Conservation (phyloP, 2,113 vertebrate species). For the Mobula hypostoma region DNA sequence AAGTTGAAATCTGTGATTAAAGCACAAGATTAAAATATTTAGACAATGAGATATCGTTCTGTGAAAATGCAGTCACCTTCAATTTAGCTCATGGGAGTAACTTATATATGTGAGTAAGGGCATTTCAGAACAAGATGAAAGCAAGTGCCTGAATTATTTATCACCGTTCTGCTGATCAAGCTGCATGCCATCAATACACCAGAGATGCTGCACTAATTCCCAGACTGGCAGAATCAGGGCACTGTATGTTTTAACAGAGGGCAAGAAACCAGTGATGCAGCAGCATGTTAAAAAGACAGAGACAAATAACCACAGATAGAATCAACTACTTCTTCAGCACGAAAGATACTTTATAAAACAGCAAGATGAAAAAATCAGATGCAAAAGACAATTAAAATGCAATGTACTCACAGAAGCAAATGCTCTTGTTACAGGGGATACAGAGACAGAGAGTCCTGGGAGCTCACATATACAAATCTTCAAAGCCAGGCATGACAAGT, state of each 20-base stretch:
- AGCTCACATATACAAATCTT: background rate
- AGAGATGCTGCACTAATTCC: slow-evolving; percentile 22
- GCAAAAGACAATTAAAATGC: background rate
- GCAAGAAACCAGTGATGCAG: slow-evolving; percentile 15
- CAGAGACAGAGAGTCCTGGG: background rate
- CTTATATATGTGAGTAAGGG: background rate
- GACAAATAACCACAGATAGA: slow-evolving; percentile 24
- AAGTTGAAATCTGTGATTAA: background rate
- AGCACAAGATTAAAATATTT: background rate
- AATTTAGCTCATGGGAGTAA: background rate
- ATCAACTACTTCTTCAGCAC: slow-evolving; percentile 14
- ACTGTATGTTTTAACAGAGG: background rate
- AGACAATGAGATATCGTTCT: background rate
- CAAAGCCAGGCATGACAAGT: background rate
- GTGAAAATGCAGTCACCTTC: slow-evolving; percentile 19
- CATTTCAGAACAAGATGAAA: slow-evolving; percentile 28
- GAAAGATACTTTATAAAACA: background rate
- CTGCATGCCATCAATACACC: background rate
- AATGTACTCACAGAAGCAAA: background rate
- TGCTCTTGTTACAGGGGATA: too few species aligned
- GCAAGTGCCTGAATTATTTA: slow-evolving; percentile 30
- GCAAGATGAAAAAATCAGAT: background rate
- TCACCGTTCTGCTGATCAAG: slow-evolving; percentile 26
- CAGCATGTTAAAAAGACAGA: slow-evolving; percentile 21
- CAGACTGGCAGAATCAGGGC: slow-evolving; percentile 22